phyloP scores from a whole-genome alignment of 1,140 invertebrate species.

The Formica exsecta region DNA sequence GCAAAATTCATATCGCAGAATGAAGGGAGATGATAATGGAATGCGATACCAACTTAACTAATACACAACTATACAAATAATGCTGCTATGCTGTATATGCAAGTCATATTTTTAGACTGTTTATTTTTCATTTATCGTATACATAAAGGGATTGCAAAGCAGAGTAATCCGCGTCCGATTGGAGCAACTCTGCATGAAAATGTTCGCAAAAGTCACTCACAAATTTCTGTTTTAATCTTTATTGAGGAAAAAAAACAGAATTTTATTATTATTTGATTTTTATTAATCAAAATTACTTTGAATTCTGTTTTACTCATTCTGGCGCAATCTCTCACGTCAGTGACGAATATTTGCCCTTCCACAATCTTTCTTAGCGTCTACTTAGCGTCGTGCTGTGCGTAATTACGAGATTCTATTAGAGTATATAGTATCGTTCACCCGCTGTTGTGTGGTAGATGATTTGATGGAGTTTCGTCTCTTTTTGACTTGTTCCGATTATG shows the following conservation, averaged over 20 bases:
- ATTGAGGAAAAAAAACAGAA: not conserved
- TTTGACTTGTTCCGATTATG: slow-evolving; percentile 51
- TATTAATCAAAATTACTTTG: not conserved
- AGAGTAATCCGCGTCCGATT: not conserved
- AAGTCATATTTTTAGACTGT: too few relatives aligned
- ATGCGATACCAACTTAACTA: slow-evolving; percentile 11
- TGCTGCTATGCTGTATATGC: not conserved
- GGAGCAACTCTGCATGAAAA: not conserved
- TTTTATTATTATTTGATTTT: not conserved
- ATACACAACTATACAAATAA: not conserved
- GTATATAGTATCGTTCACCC: slow-evolving; percentile 74
- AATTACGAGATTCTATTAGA: slow-evolving; percentile 63
- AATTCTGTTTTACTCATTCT: slow-evolving; percentile 9
- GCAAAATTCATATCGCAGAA: slow-evolving; percentile 15
- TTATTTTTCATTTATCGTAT: not conserved
- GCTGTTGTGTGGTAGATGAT: slow-evolving; percentile 78
- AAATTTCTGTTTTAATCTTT: not conserved
- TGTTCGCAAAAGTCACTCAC: not conserved
- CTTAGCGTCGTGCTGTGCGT: slow-evolving; percentile 72
- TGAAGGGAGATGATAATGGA: not conserved
- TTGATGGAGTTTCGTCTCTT: slow-evolving; percentile 70
- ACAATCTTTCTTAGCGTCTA: slow-evolving; percentile 6
- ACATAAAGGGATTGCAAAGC: not conserved
- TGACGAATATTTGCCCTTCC: not conserved
- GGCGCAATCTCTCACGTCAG: not conserved